Evolutionary conservation across 2,888 invertebrate species (phyloP).

Genomic region (Sinhomidia bicolor): DNA sequence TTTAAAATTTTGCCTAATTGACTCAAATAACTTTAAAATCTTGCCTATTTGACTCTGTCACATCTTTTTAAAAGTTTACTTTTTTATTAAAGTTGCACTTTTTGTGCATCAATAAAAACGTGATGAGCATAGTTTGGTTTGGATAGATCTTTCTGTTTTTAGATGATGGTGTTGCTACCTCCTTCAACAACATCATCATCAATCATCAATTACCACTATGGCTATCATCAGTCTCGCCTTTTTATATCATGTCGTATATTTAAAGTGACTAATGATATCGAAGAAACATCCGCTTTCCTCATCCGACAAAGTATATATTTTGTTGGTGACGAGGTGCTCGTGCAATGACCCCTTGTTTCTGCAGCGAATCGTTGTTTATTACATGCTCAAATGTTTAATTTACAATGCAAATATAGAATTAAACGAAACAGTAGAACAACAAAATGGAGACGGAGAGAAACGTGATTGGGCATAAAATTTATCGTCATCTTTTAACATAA

Average conservation of each 20-base stretch:
- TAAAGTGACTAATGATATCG: constrained; percentile 3
- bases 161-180: background rate
- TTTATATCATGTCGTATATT: background rate
- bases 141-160: background rate
- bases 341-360: constrained; percentile 46
- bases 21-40: too few relatives aligned
- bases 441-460: background rate
- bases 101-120: constrained; percentile 39
- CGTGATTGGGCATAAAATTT: constrained; percentile 49
- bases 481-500: too few relatives aligned
- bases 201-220: constrained; percentile 45
- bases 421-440: too few relatives aligned
- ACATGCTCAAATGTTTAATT: constrained; percentile 20
- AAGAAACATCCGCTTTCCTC: constrained; percentile 19
- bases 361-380: background rate
- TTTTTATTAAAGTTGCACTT: constrained; percentile 44
- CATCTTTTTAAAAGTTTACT: too few relatives aligned
- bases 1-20: too few relatives aligned
- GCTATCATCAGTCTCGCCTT: constrained; percentile 35
- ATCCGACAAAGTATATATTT: background rate
- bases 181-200: background rate
- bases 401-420: constrained; percentile 23
- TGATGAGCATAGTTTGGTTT: background rate
- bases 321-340: background rate
- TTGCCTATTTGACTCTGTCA: too few relatives aligned